Conservation (phyloP, 2,888 invertebrate species). For the Drosophila mimica region DNA sequence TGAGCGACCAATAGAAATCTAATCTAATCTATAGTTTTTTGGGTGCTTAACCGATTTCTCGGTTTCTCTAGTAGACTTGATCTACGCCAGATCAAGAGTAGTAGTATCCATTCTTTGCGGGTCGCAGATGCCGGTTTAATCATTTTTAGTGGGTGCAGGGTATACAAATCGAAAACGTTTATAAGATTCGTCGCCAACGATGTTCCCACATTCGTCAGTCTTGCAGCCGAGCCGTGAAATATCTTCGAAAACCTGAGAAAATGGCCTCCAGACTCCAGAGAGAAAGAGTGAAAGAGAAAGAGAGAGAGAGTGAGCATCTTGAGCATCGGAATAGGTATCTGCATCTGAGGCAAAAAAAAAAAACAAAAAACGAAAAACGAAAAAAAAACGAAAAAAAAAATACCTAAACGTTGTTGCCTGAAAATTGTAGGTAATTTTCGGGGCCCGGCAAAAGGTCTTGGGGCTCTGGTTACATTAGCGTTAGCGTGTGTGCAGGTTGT, state of each 20-base stretch:
- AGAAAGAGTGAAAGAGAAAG: neutral
- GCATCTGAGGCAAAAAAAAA: slow-evolving; percentile 5
- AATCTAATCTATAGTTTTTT: neutral
- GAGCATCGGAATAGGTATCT: slow-evolving; percentile 10
- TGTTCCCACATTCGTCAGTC: slow-evolving; percentile 71
- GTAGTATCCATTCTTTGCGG: neutral
- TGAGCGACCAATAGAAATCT: neutral
- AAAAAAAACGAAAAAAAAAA: slow-evolving; percentile 12
- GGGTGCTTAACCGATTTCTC: neutral
- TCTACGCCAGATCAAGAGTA: neutral
- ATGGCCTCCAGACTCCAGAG: slow-evolving; percentile 49
- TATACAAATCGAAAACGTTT: slow-evolving; percentile 43
- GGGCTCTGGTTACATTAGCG: slow-evolving; percentile 66
- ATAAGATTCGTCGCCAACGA: slow-evolving; percentile 43
- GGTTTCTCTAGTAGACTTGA: neutral
- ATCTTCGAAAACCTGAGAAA: slow-evolving; percentile 60
- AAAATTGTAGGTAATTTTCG: slow-evolving; percentile 71
- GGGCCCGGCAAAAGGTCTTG: slow-evolving; percentile 33
- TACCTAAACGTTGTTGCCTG: slow-evolving; percentile 54
- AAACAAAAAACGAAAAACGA: neutral
- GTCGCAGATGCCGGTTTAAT: neutral
- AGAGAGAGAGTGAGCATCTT: neutral
- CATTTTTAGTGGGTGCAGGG: neutral
- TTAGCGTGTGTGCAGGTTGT: slow-evolving; percentile 72
- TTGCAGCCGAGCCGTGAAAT: slow-evolving; percentile 31